phyloP scores from a whole-genome alignment of 2,888 invertebrate genomes.

The Pristionchus exspectatus region DNA sequence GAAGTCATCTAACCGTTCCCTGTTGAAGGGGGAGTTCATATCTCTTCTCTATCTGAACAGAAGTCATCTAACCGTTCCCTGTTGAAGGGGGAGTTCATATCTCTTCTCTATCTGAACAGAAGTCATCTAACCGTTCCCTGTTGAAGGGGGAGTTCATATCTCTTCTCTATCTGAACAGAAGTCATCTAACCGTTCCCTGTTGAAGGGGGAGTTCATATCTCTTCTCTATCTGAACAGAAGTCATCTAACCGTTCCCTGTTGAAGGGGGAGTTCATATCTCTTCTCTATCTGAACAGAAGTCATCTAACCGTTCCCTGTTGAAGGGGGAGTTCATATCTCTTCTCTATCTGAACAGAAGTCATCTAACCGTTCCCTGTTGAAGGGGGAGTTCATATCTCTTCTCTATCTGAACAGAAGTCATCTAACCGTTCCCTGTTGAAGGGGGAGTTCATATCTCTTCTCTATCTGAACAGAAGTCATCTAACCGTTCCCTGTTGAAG shows the following conservation, averaged over 20 bases:
- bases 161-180: not conserved
- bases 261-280: too few species aligned
- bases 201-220: too few species aligned
- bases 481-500: constrained; percentile 5
- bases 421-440: constrained; percentile 1
- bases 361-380: not conserved
- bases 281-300: not conserved
- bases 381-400: too few species aligned
- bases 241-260: constrained; percentile 1
- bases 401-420: not conserved
- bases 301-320: constrained; percentile 4
- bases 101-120: constrained; percentile 5
- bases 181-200: not conserved
- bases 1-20: not conserved
- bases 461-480: not conserved
- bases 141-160: too few species aligned
- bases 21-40: too few species aligned
- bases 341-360: not conserved
- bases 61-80: not conserved
- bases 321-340: too few species aligned
- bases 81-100: too few species aligned
- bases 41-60: constrained; percentile 17
- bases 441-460: too few species aligned
- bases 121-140: not conserved
- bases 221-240: not conserved